Conservation (phyloP, 2,888 invertebrate species). For the Alloplasta piceator region DNA sequence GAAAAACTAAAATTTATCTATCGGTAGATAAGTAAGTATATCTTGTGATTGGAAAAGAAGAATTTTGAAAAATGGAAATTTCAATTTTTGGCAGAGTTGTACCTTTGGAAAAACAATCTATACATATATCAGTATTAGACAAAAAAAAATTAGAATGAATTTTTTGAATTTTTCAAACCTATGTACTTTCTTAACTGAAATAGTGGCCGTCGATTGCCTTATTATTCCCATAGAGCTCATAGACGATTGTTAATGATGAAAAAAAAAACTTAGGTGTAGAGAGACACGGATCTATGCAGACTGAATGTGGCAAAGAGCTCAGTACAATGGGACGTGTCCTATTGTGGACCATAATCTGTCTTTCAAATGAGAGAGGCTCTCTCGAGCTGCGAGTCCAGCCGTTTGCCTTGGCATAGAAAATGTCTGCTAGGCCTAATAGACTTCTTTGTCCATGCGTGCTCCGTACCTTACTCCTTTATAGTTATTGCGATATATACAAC, state of each 20-base stretch:
- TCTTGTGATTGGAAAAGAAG: too few relatives aligned
- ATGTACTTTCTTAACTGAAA: too few relatives aligned
- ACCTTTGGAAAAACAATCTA: too few relatives aligned
- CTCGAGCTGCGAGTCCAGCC: slow-evolving; percentile 72
- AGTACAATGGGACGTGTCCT: slow-evolving; percentile 78
- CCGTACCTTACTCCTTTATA: slow-evolving; percentile 35
- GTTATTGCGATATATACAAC: slow-evolving; percentile 47
- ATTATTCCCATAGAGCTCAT: not conserved
- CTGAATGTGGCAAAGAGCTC: slow-evolving; percentile 34
- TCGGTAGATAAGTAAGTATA: too few relatives aligned
- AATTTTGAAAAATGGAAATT: too few relatives aligned
- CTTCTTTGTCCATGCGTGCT: slow-evolving; percentile 72
- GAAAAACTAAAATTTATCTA: too few relatives aligned
- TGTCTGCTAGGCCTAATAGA: slow-evolving; percentile 74
- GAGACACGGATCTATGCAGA: slow-evolving; percentile 23
- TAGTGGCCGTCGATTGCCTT: too few relatives aligned
- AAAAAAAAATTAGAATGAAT: too few relatives aligned
- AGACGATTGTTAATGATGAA: slow-evolving; percentile 10
- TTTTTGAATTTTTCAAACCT: too few relatives aligned
- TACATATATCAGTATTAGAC: too few relatives aligned
- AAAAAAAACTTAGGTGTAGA: slow-evolving; percentile 29
- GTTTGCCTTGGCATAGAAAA: slow-evolving; percentile 81
- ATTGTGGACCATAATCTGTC: slow-evolving; percentile 79
- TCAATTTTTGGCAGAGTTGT: too few relatives aligned
- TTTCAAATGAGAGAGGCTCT: slow-evolving; percentile 69